Base-by-base conservation (phyloP, 2,888 invertebrate genomes). In the Drosophila demipolita region DNA sequence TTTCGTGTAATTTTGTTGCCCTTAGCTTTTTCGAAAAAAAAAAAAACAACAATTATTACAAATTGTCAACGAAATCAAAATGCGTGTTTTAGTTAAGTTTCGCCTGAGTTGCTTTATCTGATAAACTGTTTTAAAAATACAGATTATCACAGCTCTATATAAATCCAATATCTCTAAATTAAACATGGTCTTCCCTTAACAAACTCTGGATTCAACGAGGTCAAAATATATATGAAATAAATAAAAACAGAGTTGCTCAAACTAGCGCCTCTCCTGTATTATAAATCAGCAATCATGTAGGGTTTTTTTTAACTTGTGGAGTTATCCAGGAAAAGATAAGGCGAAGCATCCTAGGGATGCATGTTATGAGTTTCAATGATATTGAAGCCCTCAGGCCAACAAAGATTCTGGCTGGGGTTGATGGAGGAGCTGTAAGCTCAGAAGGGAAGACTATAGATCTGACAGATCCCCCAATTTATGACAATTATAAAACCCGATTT, bases 1-100 rank as follows among this genome's bases (percentile, higher is more conserved):
- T 74, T 60, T 15, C 29, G 0, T 20, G 48, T 52, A 60, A 79
- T 79, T 74, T 79, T 79, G 80, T 66, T 76, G 76, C 57, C 55
- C 59, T 9, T 38, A 20, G 67, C 5, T 49, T 40, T 48, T 20
- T 4, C 15, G 7, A 12, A 45, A 45, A 7, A 6, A 42, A 12
- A 23, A 23, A 12, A 15, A 15, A n/a, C 9, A n/a, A 40, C 29
- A 29, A 29, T 29, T 29, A 42, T 9, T 9, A n/a, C 17, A n/a
- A 40, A 40, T 40, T n/a, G 9, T 40, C 40, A n/a, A 40, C n/a
- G 20, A 20, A 20, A 45, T 45, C 7, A 6, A 45, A 45, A 45
- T 45, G 20, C 3, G 20, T 20, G 45, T 5, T 29, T 29, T 29
- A 29, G 42, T 12, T 20, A 3, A 3, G 7, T 12, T 12, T 12